Evolutionary conservation across 2,888 invertebrate species (phyloP), one percentile per base, ranked within the genome.

Genomic region (Drosophila antonietae): DNA sequence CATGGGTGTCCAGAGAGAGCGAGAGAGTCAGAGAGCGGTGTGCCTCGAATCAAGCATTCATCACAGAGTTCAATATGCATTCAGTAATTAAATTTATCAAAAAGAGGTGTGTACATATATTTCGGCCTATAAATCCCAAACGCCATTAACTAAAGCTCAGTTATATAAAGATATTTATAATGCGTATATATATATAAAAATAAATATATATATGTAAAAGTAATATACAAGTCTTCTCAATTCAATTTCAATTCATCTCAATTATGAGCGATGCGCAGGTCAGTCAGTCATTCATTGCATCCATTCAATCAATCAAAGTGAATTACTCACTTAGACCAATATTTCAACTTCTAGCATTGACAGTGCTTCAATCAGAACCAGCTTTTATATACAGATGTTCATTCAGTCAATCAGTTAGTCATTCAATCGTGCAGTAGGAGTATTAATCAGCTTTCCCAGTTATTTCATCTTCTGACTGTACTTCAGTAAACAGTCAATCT

Each of bases 81-180:
- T 5, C 28, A 28, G 28, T 6, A 28, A 28, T 31, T 8, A 41
- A 43, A 43, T 56, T 43, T 3, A 5, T 18, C 46, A 1, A 43
- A 43, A 15, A 15, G 31, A 56, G 14, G 12, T 41, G 39, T 55
- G 55, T 41, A 31, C n/a, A 41, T 31, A 41, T 31, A 43, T 56
- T 43, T 56, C 41, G 55, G 55, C 35, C 33, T 20, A 33, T 28
- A 35, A 37, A 23, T 58, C 23, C 58, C 15, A 28, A 28, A 28
- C 28, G 46, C 37, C 59, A 35, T 14, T 33, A 18, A 33, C 51
- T 12, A 51, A 33, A 18, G 44, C 14, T 44, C 20, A 20, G 20
- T 14, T 44, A 20, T 20, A 20, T 44, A 20, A 12, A 15, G 15
- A 39, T 15, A 15, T 14, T 15, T 39, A 39, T 39, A 10, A 33